Base-by-base conservation (phyloP, 2,888 invertebrate species). In the Galerucella pusilla region DNA sequence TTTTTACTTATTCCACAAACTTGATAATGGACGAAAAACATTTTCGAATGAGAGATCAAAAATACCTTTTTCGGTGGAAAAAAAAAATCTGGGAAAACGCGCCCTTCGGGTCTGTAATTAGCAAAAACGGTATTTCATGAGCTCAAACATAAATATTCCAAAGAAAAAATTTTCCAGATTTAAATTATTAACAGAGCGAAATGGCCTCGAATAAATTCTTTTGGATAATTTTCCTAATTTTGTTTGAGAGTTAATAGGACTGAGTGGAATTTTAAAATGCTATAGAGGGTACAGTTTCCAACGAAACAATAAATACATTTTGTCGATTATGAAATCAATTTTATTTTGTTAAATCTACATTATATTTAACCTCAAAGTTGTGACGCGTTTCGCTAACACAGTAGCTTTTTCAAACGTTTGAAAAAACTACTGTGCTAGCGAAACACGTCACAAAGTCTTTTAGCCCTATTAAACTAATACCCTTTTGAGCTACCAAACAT, bases 121-220 rank as follows among this genome's bases (percentile, higher is more conserved):
- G 14, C 52, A n/a, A 52, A 28, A 52, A 52, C 14, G n/a, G 52
- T 52, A 14, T 49, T 52, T 52, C 59, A 60, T 25, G 59, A 60
- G 20, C 11, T 28, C 25, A 11, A 60, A 60, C 59, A 60, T 60
- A 60, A 60, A 60, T 60, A 60, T 60, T 25, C 12, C 59, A 60
- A 20, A 5, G 25, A 16, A 60, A 60, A 60, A 60, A 25, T 11
- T 60, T 20, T 25, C 20, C 59, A 60, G 4, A 11, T 60, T 60
- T 60, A 60, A 60, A 60, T 60, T 60, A 60, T 60, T 60, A 25
- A 60, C 28, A 2, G 4, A 60, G 16, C 59, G 14, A 60, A 60
- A 60, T 60, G 59, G 59, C 20, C 9, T 16, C 16, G 59, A 20
- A 16, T 60, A 59, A 59, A 59, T 59, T 59, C 59, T 59, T 59